A percentile compares a stretch with the other conserved stretches of the same genome.
Evolutionary conservation across 2,797 vertebrate genomes (phyloP).

Genomic region (Serranus cabrilla): DNA sequence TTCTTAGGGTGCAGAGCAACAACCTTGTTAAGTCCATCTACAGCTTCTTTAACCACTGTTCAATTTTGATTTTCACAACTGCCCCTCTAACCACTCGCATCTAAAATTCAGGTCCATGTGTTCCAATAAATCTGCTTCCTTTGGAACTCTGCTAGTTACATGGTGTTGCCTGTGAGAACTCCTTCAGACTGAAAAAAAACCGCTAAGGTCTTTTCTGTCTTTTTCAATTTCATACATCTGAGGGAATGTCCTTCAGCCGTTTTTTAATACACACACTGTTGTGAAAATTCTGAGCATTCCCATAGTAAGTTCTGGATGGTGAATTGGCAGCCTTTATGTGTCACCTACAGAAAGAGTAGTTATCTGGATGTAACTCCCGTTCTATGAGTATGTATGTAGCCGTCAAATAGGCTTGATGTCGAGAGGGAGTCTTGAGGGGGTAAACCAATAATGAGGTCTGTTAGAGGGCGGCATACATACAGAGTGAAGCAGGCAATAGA

Average conservation of each 20-base stretch:
- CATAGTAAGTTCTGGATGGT: neutral
- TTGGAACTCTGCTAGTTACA: neutral
- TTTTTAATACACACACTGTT: constrained; percentile 1
- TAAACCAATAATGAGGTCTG: too few relatives aligned
- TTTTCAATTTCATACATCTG: constrained; percentile 12
- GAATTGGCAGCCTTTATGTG: neutral
- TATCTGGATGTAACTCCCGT: too few relatives aligned
- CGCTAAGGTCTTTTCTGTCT: neutral
- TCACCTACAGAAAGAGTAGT: too few relatives aligned
- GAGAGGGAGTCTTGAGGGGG: too few relatives aligned
- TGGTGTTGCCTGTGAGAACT: neutral
- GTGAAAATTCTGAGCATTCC: neutral
- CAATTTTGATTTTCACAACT: constrained; percentile 22
- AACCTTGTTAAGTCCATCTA: constrained; percentile 14
- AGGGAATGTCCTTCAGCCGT: constrained; percentile 2
- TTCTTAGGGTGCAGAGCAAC: constrained; percentile 16
- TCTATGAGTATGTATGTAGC: too few relatives aligned
- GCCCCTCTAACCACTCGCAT: neutral
- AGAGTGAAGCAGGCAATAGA: constrained; percentile 16
- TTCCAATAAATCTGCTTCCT: constrained; percentile 8
- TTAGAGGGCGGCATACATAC: neutral
- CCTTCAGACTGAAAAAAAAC: neutral
- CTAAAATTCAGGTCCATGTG: constrained; percentile 9
- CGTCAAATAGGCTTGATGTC: too few relatives aligned
- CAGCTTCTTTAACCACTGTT: constrained; percentile 24